These are phyloP conservation scores for Pseudopodoces humilis DNA, from an alignment of 2,113 vertebrate genomes.

Conservation along the genomic window DNA sequence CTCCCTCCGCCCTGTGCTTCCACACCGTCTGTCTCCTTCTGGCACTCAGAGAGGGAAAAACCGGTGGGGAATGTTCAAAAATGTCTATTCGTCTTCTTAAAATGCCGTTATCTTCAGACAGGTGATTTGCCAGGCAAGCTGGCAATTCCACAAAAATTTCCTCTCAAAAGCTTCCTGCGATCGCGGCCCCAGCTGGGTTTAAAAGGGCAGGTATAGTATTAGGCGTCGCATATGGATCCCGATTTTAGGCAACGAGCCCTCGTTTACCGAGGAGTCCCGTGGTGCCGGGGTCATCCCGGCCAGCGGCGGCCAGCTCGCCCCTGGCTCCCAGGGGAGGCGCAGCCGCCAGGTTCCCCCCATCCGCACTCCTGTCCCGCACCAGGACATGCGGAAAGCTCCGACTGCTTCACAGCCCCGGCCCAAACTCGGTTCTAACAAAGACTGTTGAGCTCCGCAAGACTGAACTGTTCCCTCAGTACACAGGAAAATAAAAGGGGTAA, in stretches of 20 bases:
- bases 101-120: background rate
- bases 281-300: background rate
- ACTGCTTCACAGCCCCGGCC: background rate
- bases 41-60: background rate
- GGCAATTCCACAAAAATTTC: background rate
- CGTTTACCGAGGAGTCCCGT: background rate
- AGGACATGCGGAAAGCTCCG: accelerated
- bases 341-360: accelerated
- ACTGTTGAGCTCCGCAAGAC: background rate
- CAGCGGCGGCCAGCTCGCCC: accelerated
- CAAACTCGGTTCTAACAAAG: background rate
- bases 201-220: background rate
- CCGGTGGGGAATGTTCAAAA: background rate
- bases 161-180: background rate
- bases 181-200: no score
- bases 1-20: background rate
- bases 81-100: background rate
- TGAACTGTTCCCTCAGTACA: background rate
- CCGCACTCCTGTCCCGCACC: accelerated
- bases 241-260: accelerated
- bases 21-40: background rate
- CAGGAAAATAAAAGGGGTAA: background rate
- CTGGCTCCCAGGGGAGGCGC: no score
- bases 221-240: background rate
- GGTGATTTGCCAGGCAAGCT: background rate